These are phyloP conservation scores for Coccyzus lansbergi DNA, from an alignment of 2,797 vertebrate genomes.

Conservation along the genomic window DNA sequence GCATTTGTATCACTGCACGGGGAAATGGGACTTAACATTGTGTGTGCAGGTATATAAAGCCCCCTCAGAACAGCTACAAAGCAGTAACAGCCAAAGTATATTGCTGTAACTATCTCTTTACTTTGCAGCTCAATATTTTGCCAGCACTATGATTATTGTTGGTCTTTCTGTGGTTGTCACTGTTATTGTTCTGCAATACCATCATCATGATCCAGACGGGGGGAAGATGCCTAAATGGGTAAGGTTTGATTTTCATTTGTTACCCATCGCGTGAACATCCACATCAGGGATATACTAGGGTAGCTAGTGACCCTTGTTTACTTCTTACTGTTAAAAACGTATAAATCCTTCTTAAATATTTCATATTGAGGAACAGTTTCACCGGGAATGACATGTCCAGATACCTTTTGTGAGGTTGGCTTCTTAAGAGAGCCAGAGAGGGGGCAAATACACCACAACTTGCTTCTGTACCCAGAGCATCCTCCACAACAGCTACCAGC, in stretches of 20 bases:
- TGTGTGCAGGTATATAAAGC: neutral
- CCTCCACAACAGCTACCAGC: neutral
- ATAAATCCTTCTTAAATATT: neutral
- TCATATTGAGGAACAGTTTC: neutral
- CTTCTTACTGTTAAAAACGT: neutral
- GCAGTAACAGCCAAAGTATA: neutral
- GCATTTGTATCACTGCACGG: neutral
- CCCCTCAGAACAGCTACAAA: neutral
- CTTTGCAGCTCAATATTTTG: conserved; percentile 83
- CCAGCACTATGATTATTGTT: conserved; percentile 86
- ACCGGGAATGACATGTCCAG: neutral
- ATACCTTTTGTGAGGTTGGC: neutral
- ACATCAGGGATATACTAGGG: neutral
- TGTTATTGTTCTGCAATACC: conserved; percentile 82
- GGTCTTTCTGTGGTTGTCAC: conserved; percentile 84
- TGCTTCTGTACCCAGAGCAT: neutral
- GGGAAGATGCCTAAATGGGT: conserved; percentile 87
- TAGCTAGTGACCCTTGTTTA: neutral
- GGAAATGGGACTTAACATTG: neutral
- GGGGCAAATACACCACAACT: neutral
- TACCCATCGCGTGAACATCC: neutral
- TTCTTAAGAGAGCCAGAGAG: neutral
- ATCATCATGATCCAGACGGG: conserved; percentile 83
- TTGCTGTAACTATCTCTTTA: conserved; percentile 8
- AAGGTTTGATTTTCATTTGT: conserved; percentile 35